phyloP scores from a whole-genome alignment of 2,113 vertebrate genomes.

The Cairina moschata region DNA sequence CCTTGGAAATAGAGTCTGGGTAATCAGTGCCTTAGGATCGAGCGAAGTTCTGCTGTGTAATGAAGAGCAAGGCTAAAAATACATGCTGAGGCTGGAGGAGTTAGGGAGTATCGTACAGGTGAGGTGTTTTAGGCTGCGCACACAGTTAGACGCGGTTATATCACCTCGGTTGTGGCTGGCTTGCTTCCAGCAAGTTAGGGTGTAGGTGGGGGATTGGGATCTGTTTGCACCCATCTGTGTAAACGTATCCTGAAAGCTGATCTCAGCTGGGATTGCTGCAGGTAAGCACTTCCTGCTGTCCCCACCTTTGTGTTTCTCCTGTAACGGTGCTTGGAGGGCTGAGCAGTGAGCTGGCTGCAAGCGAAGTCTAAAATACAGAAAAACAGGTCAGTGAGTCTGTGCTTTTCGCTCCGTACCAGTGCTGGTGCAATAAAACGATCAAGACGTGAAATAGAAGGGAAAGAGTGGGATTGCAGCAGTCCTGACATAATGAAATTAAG shows the following conservation, averaged over 20 bases:
- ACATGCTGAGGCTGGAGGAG: not conserved
- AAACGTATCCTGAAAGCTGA: not conserved
- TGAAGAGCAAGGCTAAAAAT: not conserved
- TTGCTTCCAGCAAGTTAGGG: not conserved
- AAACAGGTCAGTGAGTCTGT: not conserved
- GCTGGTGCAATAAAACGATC: not conserved
- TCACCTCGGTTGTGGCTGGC: not conserved
- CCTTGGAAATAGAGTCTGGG: not conserved
- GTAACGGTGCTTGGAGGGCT: not conserved
- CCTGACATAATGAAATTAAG: not conserved
- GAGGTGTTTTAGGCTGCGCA: not conserved
- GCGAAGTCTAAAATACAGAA: not conserved
- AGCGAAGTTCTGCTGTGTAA: not conserved
- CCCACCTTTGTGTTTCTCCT: not conserved
- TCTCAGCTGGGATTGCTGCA: not conserved
- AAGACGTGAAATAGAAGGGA: not conserved
- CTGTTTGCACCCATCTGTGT: not conserved
- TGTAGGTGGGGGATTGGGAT: not conserved
- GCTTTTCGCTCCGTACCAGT: not conserved
- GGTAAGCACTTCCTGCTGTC: not conserved
- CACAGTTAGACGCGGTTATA: not conserved
- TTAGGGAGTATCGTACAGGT: not conserved
- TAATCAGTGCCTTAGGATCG: not conserved
- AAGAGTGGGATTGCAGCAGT: not conserved
- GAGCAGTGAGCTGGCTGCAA: not conserved